Base-by-base conservation (phyloP, 2,888 invertebrate species). In the Idaea biselata region DNA sequence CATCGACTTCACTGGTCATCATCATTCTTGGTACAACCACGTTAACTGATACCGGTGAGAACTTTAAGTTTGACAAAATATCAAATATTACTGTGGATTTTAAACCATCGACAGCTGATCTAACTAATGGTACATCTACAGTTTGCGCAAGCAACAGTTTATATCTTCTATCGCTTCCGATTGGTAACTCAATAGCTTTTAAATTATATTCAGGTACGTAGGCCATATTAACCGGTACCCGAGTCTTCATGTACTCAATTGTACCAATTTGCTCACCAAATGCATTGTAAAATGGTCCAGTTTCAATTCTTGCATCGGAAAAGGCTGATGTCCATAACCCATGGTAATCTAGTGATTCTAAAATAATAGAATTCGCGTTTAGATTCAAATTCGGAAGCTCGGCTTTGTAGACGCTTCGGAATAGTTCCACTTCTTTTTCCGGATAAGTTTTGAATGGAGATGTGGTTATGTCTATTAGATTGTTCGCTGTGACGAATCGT, bases 181-280 rank as follows among this genome's bases (percentile, higher is more conserved):
- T 74, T 0, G 82, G 81, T 0, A 83, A 61, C 58, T 80, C 78
- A 14, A 82, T 7, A 0, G 78, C 69, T 59, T 80, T 82, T 4
- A 74, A 68, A 16, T 77, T 70, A 44, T 75, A 55, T 11, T 73
- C 62, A 0, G 77, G 77, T 7, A 79, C 61, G 0, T 77, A 68
- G 0, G 75, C 74, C 16, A 81, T 33, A 0, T 74, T 76, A 3
- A 77, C 79, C 14, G 66, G 64, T 60, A 68, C 78, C 55, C 63
- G 69, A 59, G 76, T 66, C 25, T 63, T 72, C 76, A 82, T 73
- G 69, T 78, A 72, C 6, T 80, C 75, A 8, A 81, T 73, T 0
- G 60, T 60, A 0, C 78, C 81, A 0, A 79, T 65, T 31, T 69
- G 64, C 3, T 67, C 63, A 0, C 78, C 76, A 16, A 62, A 18